These are phyloP conservation scores for Loriculus beryllinus DNA, from an alignment of 2,797 vertebrate genomes.

Conservation along the genomic window DNA sequence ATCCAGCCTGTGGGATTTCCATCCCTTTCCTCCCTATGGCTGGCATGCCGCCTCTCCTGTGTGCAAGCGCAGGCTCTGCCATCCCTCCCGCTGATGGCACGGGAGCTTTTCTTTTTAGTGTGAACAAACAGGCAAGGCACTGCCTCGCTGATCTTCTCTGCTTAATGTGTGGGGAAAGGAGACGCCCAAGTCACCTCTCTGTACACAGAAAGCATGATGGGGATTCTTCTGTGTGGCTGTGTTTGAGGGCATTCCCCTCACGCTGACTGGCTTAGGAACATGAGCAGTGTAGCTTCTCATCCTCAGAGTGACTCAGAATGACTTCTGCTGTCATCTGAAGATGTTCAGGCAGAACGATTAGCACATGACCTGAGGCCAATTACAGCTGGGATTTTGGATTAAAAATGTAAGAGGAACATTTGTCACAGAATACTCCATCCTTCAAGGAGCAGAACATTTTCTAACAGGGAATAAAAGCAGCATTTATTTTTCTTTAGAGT, in stretches of 20 bases:
- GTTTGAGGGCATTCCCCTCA: accelerated
- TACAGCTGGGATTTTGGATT: constrained; percentile 13
- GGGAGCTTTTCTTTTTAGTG: accelerated
- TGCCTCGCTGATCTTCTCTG: not conserved
- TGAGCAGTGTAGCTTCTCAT: not conserved
- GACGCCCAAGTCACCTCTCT: not conserved
- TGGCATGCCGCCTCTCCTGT: not conserved
- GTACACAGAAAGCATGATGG: not conserved
- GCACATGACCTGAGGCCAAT: not conserved
- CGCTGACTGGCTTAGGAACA: not conserved
- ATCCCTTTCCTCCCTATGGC: not conserved
- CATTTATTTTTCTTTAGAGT: constrained; percentile 17
- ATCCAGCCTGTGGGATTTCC: not conserved
- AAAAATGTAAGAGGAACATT: constrained; percentile 43
- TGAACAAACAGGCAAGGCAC: not conserved
- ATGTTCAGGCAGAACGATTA: not conserved
- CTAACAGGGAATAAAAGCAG: not conserved
- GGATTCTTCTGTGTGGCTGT: not conserved
- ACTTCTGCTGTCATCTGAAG: not conserved
- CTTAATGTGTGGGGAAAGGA: not conserved
- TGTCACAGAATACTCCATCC: constrained; percentile 16
- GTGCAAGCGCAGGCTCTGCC: not conserved
- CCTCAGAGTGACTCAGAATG: not conserved
- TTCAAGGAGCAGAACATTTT: not conserved
- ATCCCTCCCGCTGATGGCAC: not conserved